Evolutionary conservation across 2,797 vertebrate species (phyloP).

Genomic region (Podargus strigoides): DNA sequence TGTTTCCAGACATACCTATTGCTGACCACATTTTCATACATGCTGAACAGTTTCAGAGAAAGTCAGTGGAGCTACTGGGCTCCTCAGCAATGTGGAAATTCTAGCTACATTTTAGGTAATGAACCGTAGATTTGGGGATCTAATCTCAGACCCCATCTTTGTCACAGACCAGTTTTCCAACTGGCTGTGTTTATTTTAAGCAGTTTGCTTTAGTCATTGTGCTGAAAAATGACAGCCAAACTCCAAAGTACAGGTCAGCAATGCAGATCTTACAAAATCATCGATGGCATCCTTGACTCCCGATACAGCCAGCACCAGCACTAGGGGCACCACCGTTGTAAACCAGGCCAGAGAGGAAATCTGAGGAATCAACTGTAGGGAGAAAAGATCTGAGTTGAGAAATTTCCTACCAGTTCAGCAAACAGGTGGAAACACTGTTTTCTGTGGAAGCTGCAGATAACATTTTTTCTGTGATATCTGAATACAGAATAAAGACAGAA

Average conservation of each 20-base stretch:
- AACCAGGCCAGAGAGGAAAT: constrained; percentile 92
- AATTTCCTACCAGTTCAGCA: not conserved
- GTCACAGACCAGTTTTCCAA: not conserved
- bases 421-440: not conserved
- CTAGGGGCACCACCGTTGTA: constrained; percentile 87
- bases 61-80: not conserved
- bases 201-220: not conserved
- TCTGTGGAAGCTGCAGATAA: not conserved
- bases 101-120: not conserved
- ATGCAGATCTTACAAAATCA: constrained; percentile 79
- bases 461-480: not conserved
- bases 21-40: not conserved
- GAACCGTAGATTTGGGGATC: not conserved
- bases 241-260: not conserved
- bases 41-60: not conserved
- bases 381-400: not conserved
- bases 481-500: not conserved
- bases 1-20: not conserved
- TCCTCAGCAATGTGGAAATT: not conserved
- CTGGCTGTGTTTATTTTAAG: not conserved
- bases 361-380: constrained; percentile 84
- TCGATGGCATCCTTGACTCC: constrained; percentile 89
- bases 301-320: constrained; percentile 85
- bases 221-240: not conserved
- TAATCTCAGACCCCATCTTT: not conserved